Conservation (phyloP, 2,113 vertebrate genomes). For the Himantopus leucocephalus region DNA sequence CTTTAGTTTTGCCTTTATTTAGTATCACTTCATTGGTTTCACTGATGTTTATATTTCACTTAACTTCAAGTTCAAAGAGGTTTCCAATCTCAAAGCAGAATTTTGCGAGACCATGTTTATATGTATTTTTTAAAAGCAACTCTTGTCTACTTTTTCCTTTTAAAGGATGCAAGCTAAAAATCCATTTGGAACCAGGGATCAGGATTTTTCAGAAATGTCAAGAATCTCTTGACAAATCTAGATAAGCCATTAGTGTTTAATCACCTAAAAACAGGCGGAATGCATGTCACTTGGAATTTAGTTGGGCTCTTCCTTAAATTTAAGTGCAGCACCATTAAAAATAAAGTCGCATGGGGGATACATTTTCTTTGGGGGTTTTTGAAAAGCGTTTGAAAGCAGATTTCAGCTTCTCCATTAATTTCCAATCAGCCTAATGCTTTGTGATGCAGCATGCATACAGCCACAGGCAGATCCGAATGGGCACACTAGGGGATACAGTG, state of each 20-base stretch:
- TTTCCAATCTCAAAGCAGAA: neutral
- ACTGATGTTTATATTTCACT: neutral
- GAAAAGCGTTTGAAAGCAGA: constrained; percentile 25
- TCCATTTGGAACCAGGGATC: neutral
- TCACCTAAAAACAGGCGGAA: neutral
- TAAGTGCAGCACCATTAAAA: constrained; percentile 21
- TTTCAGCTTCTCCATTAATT: constrained; percentile 48
- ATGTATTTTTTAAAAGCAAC: neutral
- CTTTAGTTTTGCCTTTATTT: neutral
- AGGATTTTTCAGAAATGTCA: neutral
- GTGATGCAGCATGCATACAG: constrained; percentile 47
- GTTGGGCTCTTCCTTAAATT: constrained; percentile 3
- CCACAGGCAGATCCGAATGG: constrained; percentile 21
- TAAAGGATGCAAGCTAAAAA: neutral
- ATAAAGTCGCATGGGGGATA: neutral
- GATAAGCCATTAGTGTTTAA: neutral
- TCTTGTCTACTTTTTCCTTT: neutral
- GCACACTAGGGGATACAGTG: constrained; percentile 38
- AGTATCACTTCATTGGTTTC: neutral
- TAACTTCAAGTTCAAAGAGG: neutral
- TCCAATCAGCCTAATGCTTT: constrained; percentile 56
- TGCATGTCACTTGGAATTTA: neutral
- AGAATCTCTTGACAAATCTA: neutral
- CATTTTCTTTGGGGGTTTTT: constrained; percentile 36
- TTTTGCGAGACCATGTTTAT: neutral